phyloP scores from a whole-genome alignment of 2,797 vertebrate species.

The Hoplostethus atlanticus region DNA sequence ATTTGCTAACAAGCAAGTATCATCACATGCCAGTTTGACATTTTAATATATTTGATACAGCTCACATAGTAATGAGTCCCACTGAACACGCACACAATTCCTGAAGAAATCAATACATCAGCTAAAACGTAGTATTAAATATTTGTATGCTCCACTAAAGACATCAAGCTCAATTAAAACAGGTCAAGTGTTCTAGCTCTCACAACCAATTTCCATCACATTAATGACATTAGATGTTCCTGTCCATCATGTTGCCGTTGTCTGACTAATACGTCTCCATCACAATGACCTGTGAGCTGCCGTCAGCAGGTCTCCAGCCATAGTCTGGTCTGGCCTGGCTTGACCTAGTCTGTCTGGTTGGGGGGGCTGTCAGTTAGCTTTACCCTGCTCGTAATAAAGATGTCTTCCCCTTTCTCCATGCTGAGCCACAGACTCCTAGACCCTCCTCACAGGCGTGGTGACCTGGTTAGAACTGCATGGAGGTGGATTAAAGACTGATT shows the following conservation, averaged over 20 bases:
- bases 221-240: slow-evolving; percentile 33
- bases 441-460: slow-evolving; percentile 81
- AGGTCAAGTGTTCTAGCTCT: slow-evolving; percentile 38
- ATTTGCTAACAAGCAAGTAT: background rate
- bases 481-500: slow-evolving; percentile 85
- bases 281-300: slow-evolving; percentile 60
- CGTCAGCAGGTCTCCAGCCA: slow-evolving; percentile 47
- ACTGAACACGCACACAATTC: background rate
- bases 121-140: background rate
- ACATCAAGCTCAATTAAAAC: background rate
- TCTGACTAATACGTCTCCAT: slow-evolving; percentile 26
- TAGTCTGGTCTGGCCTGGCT: slow-evolving; percentile 37
- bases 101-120: background rate
- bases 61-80: background rate
- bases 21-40: background rate
- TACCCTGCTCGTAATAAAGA: slow-evolving; percentile 83
- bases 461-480: slow-evolving; percentile 80
- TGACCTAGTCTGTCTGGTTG: slow-evolving; percentile 67
- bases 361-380: slow-evolving; percentile 57
- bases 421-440: slow-evolving; percentile 68
- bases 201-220: slow-evolving; percentile 34
- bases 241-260: slow-evolving; percentile 27
- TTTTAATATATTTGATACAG: background rate
- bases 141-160: background rate
- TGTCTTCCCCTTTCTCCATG: slow-evolving; percentile 79